A percentile compares a stretch with the other conserved stretches of the same genome.
phyloP scores from a whole-genome alignment of 2,888 invertebrate genomes.

The Allygus modestus region DNA sequence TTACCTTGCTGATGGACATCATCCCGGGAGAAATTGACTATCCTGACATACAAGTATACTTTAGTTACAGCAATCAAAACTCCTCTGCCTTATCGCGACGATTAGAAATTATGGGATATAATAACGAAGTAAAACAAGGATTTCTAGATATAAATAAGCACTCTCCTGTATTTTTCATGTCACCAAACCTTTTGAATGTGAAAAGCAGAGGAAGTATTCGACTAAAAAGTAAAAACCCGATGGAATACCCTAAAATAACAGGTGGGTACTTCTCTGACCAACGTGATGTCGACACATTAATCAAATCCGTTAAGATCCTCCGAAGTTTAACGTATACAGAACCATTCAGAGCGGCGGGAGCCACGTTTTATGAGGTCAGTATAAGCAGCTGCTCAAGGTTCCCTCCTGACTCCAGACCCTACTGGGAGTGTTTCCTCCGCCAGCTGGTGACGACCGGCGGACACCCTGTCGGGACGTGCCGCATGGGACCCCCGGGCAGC shows the following conservation, averaged over 20 bases:
- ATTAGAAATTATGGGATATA: not conserved
- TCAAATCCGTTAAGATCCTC: not conserved
- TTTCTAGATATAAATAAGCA: not conserved
- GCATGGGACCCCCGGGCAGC: constrained; percentile 78
- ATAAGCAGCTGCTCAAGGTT: constrained; percentile 77
- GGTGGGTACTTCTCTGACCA: constrained; percentile 67
- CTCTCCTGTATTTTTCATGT: constrained; percentile 65
- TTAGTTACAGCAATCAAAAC: not conserved
- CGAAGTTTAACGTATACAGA: constrained; percentile 68
- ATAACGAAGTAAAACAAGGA: not conserved
- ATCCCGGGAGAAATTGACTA: constrained; percentile 71
- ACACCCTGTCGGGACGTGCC: constrained; percentile 84
- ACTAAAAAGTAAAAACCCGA: constrained; percentile 61
- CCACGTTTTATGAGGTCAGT: constrained; percentile 75
- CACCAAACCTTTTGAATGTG: constrained; percentile 71
- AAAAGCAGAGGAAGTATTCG: constrained; percentile 68
- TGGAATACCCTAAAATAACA: constrained; percentile 68
- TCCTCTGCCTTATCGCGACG: too few relatives aligned
- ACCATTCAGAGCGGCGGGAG: constrained; percentile 68
- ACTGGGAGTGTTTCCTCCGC: constrained; percentile 79
- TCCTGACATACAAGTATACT: constrained; percentile 71
- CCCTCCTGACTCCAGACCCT: constrained; percentile 71
- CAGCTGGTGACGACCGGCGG: constrained; percentile 78
- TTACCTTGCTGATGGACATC: constrained; percentile 75
- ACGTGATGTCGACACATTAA: constrained; percentile 62